These are phyloP conservation scores for Fistularia tabacaria DNA, from an alignment of 2,797 vertebrate genomes.

Conservation along the genomic window DNA sequence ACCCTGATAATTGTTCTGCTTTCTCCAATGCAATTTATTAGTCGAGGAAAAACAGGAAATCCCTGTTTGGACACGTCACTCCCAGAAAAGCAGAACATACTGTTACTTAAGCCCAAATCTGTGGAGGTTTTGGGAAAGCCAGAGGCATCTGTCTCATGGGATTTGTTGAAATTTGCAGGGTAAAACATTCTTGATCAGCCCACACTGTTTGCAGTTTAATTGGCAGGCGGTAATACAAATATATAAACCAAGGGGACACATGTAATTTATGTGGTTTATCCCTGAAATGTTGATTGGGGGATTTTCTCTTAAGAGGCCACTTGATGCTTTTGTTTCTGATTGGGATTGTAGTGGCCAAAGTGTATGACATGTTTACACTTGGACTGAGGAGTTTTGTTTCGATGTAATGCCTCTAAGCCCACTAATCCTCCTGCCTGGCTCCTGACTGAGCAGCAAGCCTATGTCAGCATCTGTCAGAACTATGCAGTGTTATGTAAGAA, in stretches of 20 bases:
- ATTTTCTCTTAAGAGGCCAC: slow-evolving; percentile 34
- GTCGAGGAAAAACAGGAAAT: slow-evolving; percentile 72
- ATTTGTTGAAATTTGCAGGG: slow-evolving; percentile 38
- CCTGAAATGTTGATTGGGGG: slow-evolving; percentile 17
- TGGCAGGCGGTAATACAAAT: slow-evolving; percentile 22
- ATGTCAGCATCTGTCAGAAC: slow-evolving; percentile 64
- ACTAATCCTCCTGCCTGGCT: slow-evolving; percentile 62
- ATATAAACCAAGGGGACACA: slow-evolving; percentile 26
- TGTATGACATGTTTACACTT: slow-evolving; percentile 45
- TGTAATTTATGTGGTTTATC: slow-evolving; percentile 38
- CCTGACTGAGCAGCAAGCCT: slow-evolving; percentile 45
- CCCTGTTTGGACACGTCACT: slow-evolving; percentile 62
- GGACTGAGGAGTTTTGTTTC: slow-evolving; percentile 38
- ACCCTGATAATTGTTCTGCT: slow-evolving; percentile 35
- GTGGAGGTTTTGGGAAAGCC: slow-evolving; percentile 33
- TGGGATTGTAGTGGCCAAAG: slow-evolving; percentile 25
- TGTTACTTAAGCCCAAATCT: slow-evolving; percentile 30
- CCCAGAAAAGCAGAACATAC: slow-evolving; percentile 54
- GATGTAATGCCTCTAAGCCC: slow-evolving; percentile 52
- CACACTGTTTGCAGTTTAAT: slow-evolving; percentile 27
- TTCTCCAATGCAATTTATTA: slow-evolving; percentile 56
- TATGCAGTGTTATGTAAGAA: slow-evolving; percentile 60
- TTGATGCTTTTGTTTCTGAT: slow-evolving; percentile 40
- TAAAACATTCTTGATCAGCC: slow-evolving; percentile 23
- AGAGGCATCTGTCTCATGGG: slow-evolving; percentile 34